Conservation (phyloP, 2,113 vertebrate species). For the Gallinago jamesoni region DNA sequence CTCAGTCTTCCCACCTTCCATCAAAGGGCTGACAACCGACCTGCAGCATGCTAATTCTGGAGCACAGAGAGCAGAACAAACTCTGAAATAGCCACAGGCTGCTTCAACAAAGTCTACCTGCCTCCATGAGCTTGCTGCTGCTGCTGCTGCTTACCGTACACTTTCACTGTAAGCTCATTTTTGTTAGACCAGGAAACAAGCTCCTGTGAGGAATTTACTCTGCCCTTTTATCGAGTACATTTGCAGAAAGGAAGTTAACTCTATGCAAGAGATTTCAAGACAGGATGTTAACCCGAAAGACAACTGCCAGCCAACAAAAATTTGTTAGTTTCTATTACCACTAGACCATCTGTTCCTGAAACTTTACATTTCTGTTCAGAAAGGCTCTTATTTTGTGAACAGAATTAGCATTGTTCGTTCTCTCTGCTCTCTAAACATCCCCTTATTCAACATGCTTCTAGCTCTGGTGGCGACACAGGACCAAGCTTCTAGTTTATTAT, state of each 20-base stretch:
- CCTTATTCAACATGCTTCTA: neutral
- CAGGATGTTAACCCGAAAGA: constrained; percentile 47
- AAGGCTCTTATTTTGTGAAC: constrained; percentile 11
- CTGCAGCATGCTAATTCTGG: neutral
- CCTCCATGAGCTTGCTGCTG: neutral
- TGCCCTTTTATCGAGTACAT: neutral
- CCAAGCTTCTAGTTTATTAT: neutral
- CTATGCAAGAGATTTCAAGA: constrained; percentile 14
- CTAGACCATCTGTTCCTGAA: constrained; percentile 42
- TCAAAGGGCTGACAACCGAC: constrained; percentile 20
- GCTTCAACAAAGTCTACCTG: neutral
- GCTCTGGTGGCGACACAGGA: neutral
- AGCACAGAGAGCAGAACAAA: neutral
- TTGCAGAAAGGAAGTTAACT: constrained; percentile 15
- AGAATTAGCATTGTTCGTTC: constrained; percentile 3
- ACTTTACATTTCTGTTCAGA: constrained; percentile 16
- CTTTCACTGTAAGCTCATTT: neutral
- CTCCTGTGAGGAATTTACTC: neutral
- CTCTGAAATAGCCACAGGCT: neutral
- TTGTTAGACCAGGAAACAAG: neutral
- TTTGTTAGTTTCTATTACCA: constrained; percentile 11
- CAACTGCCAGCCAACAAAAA: constrained; percentile 30
- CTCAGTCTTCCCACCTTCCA: constrained; percentile 30
- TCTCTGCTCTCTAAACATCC: neutral
- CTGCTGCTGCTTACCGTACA: neutral